These are phyloP conservation scores for Mugil cephalus DNA, from an alignment of 2,113 vertebrate genomes.

Conservation along the genomic window DNA sequence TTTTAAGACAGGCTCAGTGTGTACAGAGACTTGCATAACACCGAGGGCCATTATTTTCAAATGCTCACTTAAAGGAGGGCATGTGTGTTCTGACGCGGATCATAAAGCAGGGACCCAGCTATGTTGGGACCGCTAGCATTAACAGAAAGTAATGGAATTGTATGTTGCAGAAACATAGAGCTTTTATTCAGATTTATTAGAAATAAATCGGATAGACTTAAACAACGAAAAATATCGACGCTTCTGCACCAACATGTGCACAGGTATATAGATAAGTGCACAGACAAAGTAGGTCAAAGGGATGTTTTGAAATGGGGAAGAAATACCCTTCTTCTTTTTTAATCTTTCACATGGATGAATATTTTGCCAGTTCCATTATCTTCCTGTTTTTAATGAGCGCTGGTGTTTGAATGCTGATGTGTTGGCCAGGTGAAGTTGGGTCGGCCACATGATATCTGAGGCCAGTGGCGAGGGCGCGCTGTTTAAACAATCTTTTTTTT, in stretches of 20 bases:
- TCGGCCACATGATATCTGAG: constrained; percentile 37
- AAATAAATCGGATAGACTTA: too few species aligned
- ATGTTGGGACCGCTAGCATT: too few species aligned
- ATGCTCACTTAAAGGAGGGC: constrained; percentile 55
- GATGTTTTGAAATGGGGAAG: not conserved
- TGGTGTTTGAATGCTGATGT: constrained; percentile 59
- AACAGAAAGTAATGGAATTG: not conserved
- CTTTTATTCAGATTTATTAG: not conserved
- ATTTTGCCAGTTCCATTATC: constrained; percentile 44
- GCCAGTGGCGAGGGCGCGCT: constrained; percentile 48
- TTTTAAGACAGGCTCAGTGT: constrained; percentile 69
- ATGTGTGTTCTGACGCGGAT: constrained; percentile 42
- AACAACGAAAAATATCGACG: not conserved
- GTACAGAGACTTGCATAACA: constrained; percentile 70
- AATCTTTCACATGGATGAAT: constrained; percentile 5
- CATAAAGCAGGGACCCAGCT: constrained; percentile 58
- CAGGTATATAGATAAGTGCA: not conserved
- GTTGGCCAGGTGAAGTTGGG: constrained; percentile 48
- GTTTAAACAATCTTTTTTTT: constrained; percentile 59
- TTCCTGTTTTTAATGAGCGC: constrained; percentile 34
- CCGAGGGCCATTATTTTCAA: constrained; percentile 60
- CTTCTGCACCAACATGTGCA: not conserved
- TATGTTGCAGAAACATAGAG: not conserved
- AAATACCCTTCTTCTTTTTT: not conserved
- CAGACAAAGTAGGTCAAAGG: constrained; percentile 6